Conservation (phyloP, 2,888 invertebrate species). For the Maniola hyperantus region DNA sequence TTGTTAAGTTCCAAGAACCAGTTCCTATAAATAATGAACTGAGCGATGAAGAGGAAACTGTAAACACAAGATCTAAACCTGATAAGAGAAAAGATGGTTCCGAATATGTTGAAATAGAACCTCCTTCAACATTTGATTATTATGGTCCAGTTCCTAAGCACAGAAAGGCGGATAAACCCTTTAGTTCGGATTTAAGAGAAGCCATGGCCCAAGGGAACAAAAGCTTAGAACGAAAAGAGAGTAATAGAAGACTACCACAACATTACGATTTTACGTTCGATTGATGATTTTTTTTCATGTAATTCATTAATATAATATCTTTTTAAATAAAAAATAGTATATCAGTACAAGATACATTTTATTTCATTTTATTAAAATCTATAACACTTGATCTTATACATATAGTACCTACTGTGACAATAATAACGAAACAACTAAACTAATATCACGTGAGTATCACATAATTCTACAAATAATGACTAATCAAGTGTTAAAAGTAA, state of each 20-base stretch:
- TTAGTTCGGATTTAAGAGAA: constrained; percentile 68
- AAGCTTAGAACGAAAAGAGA: constrained; percentile 66
- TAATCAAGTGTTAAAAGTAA: constrained; percentile 31
- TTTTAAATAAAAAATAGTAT: constrained; percentile 18
- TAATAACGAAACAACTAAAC: constrained; percentile 28
- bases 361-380: constrained; percentile 9
- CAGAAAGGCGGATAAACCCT: constrained; percentile 60
- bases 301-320: too few species aligned
- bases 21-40: constrained; percentile 66
- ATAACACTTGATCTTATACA: constrained; percentile 20
- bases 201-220: constrained; percentile 72
- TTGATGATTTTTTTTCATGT: constrained; percentile 49
- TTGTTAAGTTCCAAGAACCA: constrained; percentile 59
- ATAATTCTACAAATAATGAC: constrained; percentile 32
- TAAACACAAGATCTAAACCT: constrained; percentile 37
- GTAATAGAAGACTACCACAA: constrained; percentile 58
- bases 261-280: constrained; percentile 75
- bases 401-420: constrained; percentile 38
- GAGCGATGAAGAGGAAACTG: constrained; percentile 49
- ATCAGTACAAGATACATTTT: constrained; percentile 1
- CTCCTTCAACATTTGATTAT: constrained; percentile 86
- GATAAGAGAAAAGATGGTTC: constrained; percentile 47
- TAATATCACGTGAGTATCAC: constrained; percentile 39
- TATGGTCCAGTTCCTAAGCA: constrained; percentile 78
- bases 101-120: constrained; percentile 80